phyloP scores from a whole-genome alignment of 1,140 invertebrate species.

The Zaprionus davidi region DNA sequence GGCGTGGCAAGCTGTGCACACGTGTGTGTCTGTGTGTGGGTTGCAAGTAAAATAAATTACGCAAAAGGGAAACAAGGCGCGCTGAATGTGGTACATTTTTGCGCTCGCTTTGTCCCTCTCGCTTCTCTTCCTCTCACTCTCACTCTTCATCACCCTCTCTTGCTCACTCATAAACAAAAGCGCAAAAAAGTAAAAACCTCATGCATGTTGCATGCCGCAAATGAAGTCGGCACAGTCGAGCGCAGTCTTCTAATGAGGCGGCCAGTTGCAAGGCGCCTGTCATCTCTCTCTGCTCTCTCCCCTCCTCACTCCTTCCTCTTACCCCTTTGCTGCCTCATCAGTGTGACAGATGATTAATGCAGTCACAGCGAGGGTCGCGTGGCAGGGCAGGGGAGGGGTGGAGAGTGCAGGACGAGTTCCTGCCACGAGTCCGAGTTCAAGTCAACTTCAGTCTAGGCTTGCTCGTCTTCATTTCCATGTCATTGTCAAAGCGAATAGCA shows the following conservation, averaged over 20 bases:
- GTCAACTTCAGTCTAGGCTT: constrained; percentile 29
- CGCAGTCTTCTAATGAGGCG: constrained; percentile 4
- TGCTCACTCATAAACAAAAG: constrained; percentile 62
- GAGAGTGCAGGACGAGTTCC: neutral
- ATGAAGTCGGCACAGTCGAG: constrained; percentile 23
- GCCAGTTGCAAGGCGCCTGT: constrained; percentile 1
- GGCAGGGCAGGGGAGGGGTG: neutral
- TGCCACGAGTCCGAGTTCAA: constrained; percentile 2
- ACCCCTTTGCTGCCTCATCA: constrained; percentile 4
- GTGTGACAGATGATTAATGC: constrained; percentile 67
- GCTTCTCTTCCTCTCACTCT: neutral
- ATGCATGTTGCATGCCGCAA: constrained; percentile 20
- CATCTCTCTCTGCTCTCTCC: neutral
- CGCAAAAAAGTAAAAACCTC: constrained; percentile 48
- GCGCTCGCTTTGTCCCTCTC: neutral
- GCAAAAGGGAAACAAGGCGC: constrained; percentile 52
- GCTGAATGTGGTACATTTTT: constrained; percentile 28
- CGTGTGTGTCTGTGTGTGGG: constrained; percentile 6
- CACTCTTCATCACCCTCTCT: neutral
- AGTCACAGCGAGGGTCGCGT: constrained; percentile 22
- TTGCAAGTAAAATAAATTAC: constrained; percentile 57
- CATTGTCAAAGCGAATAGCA: constrained; percentile 69
- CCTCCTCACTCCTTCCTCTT: constrained; percentile 1
- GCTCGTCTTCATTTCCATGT: constrained; percentile 59
- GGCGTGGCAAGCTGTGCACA: constrained; percentile 16